Percentiles rank a stretch among this genome's conserved stretches.
Conservation (phyloP, 2,797 vertebrate species). For the Toxotes lorentzi region DNA sequence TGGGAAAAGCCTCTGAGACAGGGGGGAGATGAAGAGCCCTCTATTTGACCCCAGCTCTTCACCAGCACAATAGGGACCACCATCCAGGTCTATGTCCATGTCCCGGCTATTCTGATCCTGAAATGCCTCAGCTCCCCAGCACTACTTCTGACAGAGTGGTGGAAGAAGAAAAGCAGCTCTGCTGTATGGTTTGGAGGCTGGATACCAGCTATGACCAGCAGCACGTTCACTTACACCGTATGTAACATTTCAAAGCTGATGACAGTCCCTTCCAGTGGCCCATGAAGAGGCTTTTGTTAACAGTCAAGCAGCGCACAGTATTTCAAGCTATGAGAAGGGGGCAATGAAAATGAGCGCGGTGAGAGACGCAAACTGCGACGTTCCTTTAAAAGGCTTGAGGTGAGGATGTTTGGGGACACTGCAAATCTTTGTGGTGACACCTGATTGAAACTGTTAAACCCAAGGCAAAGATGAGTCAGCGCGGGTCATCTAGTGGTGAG, state of each 20-base stretch:
- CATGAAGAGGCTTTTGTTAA: slow-evolving; percentile 57
- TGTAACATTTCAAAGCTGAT: slow-evolving; percentile 43
- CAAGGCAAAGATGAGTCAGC: slow-evolving; percentile 37
- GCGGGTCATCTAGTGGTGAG: slow-evolving; percentile 4
- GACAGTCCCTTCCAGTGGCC: slow-evolving; percentile 59
- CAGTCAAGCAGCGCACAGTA: slow-evolving; percentile 45
- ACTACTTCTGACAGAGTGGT: background rate
- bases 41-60: slow-evolving; percentile 53
- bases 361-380: background rate
- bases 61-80: slow-evolving; percentile 58
- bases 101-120: slow-evolving; percentile 40
- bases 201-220: slow-evolving; percentile 33
- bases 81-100: slow-evolving; percentile 42
- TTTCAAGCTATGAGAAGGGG: slow-evolving; percentile 33
- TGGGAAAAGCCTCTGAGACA: slow-evolving; percentile 23
- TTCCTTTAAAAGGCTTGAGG: background rate
- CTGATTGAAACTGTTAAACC: slow-evolving; percentile 13
- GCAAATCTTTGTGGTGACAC: background rate
- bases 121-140: slow-evolving; percentile 14
- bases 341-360: background rate
- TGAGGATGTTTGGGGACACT: background rate
- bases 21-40: slow-evolving; percentile 44
- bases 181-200: background rate
- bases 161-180: background rate
- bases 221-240: slow-evolving; percentile 3